These are phyloP conservation scores for Catagonus wagneri DNA, from an alignment of 2,113 vertebrate species.

Conservation along the genomic window DNA sequence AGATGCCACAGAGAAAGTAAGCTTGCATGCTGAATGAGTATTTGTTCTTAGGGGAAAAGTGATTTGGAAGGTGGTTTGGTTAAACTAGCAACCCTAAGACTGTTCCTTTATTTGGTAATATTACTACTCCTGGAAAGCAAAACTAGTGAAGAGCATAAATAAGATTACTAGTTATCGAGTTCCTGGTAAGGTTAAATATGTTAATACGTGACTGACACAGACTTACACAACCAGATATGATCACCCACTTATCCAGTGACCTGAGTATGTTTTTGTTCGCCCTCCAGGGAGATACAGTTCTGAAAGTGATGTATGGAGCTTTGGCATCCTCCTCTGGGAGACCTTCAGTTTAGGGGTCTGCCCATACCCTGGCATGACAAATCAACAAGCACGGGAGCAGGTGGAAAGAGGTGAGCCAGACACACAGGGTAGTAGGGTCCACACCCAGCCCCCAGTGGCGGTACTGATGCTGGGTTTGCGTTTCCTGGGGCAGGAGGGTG, in stretches of 20 bases:
- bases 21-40: background rate
- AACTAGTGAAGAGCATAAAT: background rate
- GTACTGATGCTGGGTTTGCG: fast-evolving
- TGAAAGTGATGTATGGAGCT: conserved; percentile 99
- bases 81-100: conserved; percentile 16
- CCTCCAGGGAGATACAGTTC: conserved; percentile 96
- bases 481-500: fast-evolving
- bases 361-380: conserved; percentile 99
- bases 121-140: conserved; percentile 3
- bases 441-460: fast-evolving
- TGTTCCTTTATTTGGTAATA: background rate
- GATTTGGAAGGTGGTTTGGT: background rate
- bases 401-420: conserved; percentile 94
- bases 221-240: background rate
- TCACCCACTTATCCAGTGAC: background rate
- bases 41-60: background rate
- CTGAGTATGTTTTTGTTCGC: background rate
- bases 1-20: background rate
- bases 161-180: background rate
- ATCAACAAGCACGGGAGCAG: conserved; percentile 98
- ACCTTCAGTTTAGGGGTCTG: conserved; percentile 98
- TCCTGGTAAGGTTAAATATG: background rate
- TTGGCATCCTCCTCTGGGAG: conserved; percentile 98
- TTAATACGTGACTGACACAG: too few relatives aligned
- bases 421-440: fast-evolving